Percentiles rank a stretch among this genome's conserved stretches.
Conservation (phyloP, 2,888 invertebrate genomes). For the Aromia moschata region DNA sequence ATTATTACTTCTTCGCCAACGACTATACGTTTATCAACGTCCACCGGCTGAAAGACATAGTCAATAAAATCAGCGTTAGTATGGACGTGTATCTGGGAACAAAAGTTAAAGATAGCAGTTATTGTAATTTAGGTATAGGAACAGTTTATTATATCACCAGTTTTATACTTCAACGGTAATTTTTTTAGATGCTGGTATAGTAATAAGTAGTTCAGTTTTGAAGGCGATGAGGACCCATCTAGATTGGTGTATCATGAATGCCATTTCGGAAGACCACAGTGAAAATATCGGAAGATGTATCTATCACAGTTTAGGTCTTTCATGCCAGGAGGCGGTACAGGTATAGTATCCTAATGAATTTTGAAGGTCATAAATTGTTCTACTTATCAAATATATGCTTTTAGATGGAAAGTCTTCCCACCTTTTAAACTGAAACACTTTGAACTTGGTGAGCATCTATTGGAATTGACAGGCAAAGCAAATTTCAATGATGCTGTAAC, state of each 20-base stretch:
- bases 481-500: conserved; percentile 70
- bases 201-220: conserved; percentile 88
- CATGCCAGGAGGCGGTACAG: conserved; percentile 70
- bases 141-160: too few relatives aligned
- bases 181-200: conserved; percentile 79
- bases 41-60: conserved; percentile 75
- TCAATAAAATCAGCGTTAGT: conserved; percentile 82
- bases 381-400: conserved; percentile 49
- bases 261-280: conserved; percentile 82
- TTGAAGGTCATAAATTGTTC: too few relatives aligned
- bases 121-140: conserved; percentile 76
- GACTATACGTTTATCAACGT: conserved; percentile 89
- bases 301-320: conserved; percentile 73
- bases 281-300: conserved; percentile 91
- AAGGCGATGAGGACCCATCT: conserved; percentile 79
- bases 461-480: conserved; percentile 58
- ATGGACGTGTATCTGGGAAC: conserved; percentile 87
- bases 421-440: conserved; percentile 63
- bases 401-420: conserved; percentile 60
- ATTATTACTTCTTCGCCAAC: conserved; percentile 89
- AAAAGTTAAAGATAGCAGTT: conserved; percentile 69
- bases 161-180: too few relatives aligned
- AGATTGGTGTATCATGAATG: conserved; percentile 91
- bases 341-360: conserved; percentile 56
- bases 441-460: conserved; percentile 61